Percentiles rank a stretch among this genome's conserved stretches.
These are phyloP conservation scores for Oligia fasciuncula DNA, from an alignment of 2,888 invertebrate species.

Conservation along the genomic window DNA sequence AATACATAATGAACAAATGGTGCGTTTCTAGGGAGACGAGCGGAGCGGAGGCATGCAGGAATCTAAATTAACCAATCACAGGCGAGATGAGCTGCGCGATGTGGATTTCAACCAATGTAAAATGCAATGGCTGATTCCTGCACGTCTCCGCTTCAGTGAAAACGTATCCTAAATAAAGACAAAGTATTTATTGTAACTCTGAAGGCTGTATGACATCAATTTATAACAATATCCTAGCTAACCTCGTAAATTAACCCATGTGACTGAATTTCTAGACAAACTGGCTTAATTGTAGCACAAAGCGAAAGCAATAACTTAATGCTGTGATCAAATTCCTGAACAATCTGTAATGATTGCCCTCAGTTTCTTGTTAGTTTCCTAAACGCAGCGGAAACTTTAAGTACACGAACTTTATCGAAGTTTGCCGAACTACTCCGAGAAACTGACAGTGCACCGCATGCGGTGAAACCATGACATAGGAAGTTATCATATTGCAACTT, in stretches of 20 bases:
- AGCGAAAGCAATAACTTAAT: conserved; percentile 12
- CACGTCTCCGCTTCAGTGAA: no score
- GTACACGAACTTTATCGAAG: conserved; percentile 64
- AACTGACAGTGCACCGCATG: conserved; percentile 65
- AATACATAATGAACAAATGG: not conserved
- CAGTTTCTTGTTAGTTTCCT: conserved; percentile 56
- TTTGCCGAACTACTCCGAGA: conserved; percentile 63
- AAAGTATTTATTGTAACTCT: not conserved
- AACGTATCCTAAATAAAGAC: not conserved
- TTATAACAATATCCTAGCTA: not conserved
- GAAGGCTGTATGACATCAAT: not conserved
- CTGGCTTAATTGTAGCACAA: not conserved
- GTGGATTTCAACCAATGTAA: not conserved
- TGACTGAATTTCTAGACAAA: conserved; percentile 2
- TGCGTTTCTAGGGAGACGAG: not conserved
- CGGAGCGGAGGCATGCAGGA: not conserved
- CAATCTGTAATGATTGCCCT: conserved; percentile 52
- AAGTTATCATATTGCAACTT: conserved; percentile 64
- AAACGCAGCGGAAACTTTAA: conserved; percentile 56
- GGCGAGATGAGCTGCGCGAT: not conserved
- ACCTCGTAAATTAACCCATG: not conserved
- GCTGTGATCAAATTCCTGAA: conserved; percentile 40
- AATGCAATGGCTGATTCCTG: not conserved
- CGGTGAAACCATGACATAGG: conserved; percentile 66
- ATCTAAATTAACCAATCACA: not conserved